Base-by-base conservation (phyloP, 2,888 invertebrate genomes). In the Hemicrepidius hirtus region DNA sequence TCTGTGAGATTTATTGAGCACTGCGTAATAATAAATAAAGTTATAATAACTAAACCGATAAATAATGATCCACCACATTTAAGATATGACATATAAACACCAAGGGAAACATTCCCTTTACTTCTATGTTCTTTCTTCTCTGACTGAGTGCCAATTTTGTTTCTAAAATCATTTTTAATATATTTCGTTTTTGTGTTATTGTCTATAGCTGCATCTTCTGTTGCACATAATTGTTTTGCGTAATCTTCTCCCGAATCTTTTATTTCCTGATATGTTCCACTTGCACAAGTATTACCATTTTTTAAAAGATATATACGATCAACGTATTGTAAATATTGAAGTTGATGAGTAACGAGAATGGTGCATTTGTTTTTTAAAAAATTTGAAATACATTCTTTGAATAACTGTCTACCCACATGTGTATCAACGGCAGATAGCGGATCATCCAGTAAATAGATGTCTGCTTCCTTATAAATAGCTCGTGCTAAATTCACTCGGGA, bases 341-440 rank as follows among this genome's bases (percentile, higher is more conserved):
- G 84, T 83, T 92, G 92, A 79, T 92, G 92, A 0, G 95, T 95
- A 76, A 94, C 93, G 16, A 95, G 88, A 55, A 95, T 89, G 21
- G 92, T 85, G 0, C 93, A 92, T 81, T 92, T 91, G 74, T 91
- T 87, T 9, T 89, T 87, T 75, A 95, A 86, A 78, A 91, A 90
- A 3, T 88, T 75, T 12, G 77, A 88, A 63, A 94, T 89, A 80
- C 94, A 95, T 81, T 92, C 90, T 82, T 96, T 94, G 86, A 96
- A 96, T 78, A 97, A 88, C 85, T 95, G 94, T 0, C 93, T 90
- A 0, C 95, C 95, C 0, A 97, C 96, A 83, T 94, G 93, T 0
- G 95, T 90, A 87, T 97, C 97, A 12, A 97, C 96, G 0, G 96
- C 96, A 76, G 95, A 93, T n/a, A 97, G 87, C 0, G 96, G 96